Conservation (phyloP, 2,113 vertebrate species). For the Craseonycteris thonglongyai region DNA sequence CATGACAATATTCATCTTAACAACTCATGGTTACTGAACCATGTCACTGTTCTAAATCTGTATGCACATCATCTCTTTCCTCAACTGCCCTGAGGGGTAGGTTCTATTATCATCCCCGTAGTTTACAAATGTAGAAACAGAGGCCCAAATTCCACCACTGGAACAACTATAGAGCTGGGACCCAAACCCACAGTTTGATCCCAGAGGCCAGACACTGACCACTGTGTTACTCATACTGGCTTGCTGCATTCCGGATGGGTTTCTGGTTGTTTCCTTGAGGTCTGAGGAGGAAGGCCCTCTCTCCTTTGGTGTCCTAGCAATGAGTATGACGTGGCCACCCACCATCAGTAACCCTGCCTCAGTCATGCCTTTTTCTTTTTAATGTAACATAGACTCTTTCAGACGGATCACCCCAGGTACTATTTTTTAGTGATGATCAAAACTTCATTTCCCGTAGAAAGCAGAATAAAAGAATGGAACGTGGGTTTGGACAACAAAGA, state of each 20-base stretch:
- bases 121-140: not conserved
- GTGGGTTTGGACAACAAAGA: no score
- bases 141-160: not conserved
- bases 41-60: not conserved
- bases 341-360: not conserved
- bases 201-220: not conserved
- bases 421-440: not conserved
- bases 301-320: not conserved
- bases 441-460: not conserved
- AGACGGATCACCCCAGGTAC: not conserved
- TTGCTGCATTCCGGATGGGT: not conserved
- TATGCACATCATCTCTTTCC: not conserved
- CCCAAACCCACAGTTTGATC: not conserved
- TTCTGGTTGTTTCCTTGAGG: not conserved
- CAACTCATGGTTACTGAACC: not conserved
- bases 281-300: not conserved
- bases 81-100: not conserved
- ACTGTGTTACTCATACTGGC: not conserved
- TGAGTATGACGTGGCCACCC: not conserved
- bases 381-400: not conserved
- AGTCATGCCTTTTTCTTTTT: not conserved
- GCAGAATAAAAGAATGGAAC: not conserved
- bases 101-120: not conserved
- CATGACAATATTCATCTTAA: not conserved
- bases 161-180: not conserved